Conservation (phyloP, 1,140 invertebrate species). For the Leptinotarsa lineolata region DNA sequence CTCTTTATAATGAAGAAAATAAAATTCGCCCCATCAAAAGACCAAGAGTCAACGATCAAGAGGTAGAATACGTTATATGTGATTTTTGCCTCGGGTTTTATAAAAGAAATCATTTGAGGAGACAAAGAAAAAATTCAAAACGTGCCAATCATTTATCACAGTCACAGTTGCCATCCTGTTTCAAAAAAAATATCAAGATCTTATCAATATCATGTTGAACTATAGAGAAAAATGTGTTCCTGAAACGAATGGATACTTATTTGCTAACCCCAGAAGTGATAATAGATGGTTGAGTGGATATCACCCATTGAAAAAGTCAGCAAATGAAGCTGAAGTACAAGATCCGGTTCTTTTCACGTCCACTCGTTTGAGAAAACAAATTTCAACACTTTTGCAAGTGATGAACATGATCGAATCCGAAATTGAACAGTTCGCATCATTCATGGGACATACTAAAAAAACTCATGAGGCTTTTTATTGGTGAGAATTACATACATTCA, state of each 20-base stretch:
- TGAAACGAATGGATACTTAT: conserved; percentile 20
- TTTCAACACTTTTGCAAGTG: conserved; percentile 35
- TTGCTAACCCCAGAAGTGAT: conserved; percentile 23
- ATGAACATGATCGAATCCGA: conserved; percentile 27
- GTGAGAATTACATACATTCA: no score
- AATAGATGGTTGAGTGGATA: conserved; percentile 16
- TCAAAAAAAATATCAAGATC: no score
- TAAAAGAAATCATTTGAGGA: conserved; percentile 11
- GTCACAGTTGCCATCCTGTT: no score
- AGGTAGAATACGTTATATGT: neutral
- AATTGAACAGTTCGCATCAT: conserved; percentile 33
- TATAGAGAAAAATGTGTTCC: no score
- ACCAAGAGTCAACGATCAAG: no score
- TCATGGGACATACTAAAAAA: conserved; percentile 36
- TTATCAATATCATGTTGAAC: no score
- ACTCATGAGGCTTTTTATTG: conserved; percentile 33
- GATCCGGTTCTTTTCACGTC: conserved; percentile 31
- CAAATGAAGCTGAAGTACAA: conserved; percentile 11
- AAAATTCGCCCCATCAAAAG: conserved; percentile 31
- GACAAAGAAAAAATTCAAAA: conserved; percentile 10
- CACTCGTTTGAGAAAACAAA: conserved; percentile 31
- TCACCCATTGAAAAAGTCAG: conserved; percentile 26
- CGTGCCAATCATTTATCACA: conserved; percentile 31
- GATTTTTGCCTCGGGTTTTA: neutral
- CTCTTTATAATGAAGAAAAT: conserved; percentile 13